Conservation (phyloP, 1,140 invertebrate species). For the Drosophila nasuta region DNA sequence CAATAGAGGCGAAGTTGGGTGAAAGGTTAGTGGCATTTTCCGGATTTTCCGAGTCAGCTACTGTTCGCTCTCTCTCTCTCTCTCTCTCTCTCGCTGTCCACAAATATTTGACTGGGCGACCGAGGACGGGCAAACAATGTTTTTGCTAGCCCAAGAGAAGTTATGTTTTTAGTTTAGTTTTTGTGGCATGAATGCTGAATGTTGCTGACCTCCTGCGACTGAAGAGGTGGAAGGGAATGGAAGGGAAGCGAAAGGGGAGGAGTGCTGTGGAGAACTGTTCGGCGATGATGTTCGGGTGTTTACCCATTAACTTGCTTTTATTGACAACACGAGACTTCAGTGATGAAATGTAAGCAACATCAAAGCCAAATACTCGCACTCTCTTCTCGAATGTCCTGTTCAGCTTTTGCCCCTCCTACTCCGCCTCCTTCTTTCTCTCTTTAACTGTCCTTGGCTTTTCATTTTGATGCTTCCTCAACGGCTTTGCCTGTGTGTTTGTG, state of each 20-base stretch:
- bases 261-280: no score
- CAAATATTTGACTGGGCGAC: slow-evolving; percentile 74
- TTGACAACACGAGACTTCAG: slow-evolving; percentile 72
- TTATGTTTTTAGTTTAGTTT: slow-evolving; percentile 78
- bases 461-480: slow-evolving; percentile 12
- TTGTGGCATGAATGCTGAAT: slow-evolving; percentile 41
- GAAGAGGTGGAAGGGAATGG: not conserved
- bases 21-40: slow-evolving; percentile 23
- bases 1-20: not conserved
- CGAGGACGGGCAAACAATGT: slow-evolving; percentile 66
- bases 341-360: slow-evolving; percentile 83
- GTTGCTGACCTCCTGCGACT: not conserved
- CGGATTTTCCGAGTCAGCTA: slow-evolving; percentile 59
- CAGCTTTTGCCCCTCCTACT: not conserved
- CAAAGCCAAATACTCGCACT: slow-evolving; percentile 68
- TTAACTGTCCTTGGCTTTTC: slow-evolving; percentile 25
- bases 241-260: no score
- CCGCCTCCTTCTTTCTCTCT: not conserved
- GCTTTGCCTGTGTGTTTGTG: slow-evolving; percentile 28
- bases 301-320: slow-evolving; percentile 79
- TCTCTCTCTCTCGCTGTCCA: slow-evolving; percentile 37
- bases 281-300: slow-evolving; percentile 42
- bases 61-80: slow-evolving; percentile 5
- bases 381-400: slow-evolving; percentile 14
- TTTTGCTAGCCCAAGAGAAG: slow-evolving; percentile 53